Percentiles rank a stretch among this genome's conserved stretches.
phyloP scores from a whole-genome alignment of 2,888 invertebrate genomes.

The Danaus chrysippus region DNA sequence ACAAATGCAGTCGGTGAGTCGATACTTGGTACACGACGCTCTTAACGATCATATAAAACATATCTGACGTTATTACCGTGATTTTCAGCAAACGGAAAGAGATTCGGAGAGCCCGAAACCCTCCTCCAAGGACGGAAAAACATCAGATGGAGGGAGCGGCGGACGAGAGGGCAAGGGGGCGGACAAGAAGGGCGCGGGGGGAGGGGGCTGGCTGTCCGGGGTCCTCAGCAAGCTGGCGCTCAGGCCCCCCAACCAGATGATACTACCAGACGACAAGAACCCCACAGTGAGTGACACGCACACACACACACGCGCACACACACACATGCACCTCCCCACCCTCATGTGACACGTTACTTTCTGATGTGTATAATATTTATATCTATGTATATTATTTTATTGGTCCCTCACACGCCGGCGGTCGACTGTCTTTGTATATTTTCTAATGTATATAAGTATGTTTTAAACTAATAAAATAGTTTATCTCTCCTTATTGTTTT shows the following conservation, averaged over 20 bases:
- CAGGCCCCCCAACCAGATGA: not conserved
- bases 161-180: not conserved
- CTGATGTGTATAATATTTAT: conserved; percentile 1
- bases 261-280: not conserved
- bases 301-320: not conserved
- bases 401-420: conserved; percentile 12
- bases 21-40: too few species aligned
- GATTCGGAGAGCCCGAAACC: conserved; percentile 29
- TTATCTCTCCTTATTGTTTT: conserved; percentile 10
- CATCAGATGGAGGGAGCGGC: too few species aligned
- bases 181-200: too few species aligned
- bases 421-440: conserved; percentile 1
- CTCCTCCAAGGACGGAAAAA: not conserved
- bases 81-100: too few species aligned
- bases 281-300: not conserved
- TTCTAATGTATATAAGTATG: conserved; percentile 20
- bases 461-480: conserved; percentile 39
- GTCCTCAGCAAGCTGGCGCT: not conserved
- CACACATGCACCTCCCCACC: conserved; percentile 45
- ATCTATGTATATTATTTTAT: conserved; percentile 31
- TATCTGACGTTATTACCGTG: too few species aligned
- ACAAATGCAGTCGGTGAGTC: too few species aligned
- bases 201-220: too few species aligned
- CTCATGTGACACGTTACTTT: conserved; percentile 33
- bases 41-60: too few species aligned